phyloP scores from a whole-genome alignment of 2,797 vertebrate species.

The Chelonia mydas region DNA sequence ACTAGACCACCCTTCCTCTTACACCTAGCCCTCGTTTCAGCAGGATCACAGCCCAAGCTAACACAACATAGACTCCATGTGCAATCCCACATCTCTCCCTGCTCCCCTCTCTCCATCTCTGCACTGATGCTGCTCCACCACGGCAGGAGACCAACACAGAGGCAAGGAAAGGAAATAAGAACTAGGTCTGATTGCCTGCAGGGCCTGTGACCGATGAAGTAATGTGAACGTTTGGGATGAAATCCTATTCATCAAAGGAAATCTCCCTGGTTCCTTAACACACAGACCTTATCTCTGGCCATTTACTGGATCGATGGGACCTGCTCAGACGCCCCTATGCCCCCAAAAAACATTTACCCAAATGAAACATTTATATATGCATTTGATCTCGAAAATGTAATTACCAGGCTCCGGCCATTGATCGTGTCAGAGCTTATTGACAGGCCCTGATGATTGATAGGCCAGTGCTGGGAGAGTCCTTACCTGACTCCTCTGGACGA shows the following conservation, averaged over 20 bases:
- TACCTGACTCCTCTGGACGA: not conserved
- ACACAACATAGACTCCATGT: not conserved
- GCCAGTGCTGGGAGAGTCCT: slow-evolving; percentile 24
- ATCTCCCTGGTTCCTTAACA: not conserved
- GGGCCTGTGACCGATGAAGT: not conserved
- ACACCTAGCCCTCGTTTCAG: not conserved
- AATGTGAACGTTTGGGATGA: not conserved
- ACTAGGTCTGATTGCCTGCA: accelerated
- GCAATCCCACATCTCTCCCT: not conserved
- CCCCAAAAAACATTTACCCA: slow-evolving; percentile 8
- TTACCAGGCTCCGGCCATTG: slow-evolving; percentile 58
- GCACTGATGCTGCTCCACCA: no score
- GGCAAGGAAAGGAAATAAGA: not conserved
- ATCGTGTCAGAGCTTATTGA: slow-evolving; percentile 52
- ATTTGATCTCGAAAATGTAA: slow-evolving; percentile 71
- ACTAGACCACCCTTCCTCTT: not conserved
- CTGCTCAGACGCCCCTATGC: not conserved
- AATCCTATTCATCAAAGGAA: not conserved
- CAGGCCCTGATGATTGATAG: slow-evolving; percentile 25
- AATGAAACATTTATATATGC: slow-evolving; percentile 68
- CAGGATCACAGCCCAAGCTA: no score
- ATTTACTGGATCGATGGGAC: not conserved
- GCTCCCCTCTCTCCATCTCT: not conserved
- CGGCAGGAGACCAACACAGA: not conserved
- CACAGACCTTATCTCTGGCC: not conserved